Conservation (phyloP, 2,888 invertebrate genomes). For the Orchesella flavescens region DNA sequence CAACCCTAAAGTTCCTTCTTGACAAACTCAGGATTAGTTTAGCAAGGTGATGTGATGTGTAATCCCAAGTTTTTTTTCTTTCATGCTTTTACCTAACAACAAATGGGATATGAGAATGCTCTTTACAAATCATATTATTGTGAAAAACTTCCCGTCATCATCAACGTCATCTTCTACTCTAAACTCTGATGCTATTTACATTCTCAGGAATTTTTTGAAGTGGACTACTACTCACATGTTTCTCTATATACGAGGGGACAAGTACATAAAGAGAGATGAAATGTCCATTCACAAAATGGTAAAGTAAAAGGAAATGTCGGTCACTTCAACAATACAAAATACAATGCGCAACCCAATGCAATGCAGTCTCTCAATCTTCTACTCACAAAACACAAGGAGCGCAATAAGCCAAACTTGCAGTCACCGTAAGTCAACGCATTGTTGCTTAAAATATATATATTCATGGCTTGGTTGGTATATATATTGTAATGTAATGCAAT, state of each 20-base stretch:
- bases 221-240: no score
- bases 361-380: not conserved
- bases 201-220: constrained; percentile 30
- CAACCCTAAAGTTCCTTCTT: no score
- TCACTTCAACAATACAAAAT: constrained; percentile 34
- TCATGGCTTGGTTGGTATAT: no score
- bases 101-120: not conserved
- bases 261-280: no score
- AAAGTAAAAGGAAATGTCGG: constrained; percentile 58
- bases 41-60: no score
- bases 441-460: no score
- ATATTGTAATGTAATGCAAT: constrained; percentile 19
- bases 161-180: not conserved
- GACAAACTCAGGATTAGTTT: no score
- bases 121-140: constrained; percentile 25
- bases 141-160: constrained; percentile 43
- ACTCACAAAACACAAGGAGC: constrained; percentile 7
- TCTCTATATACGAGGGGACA: no score
- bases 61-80: no score
- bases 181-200: constrained; percentile 14
- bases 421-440: no score
- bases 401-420: constrained; percentile 7
- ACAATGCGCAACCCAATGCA: constrained; percentile 3
- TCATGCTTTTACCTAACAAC: not conserved
- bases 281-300: constrained; percentile 39